These are phyloP conservation scores for Sula dactylatra DNA, from an alignment of 2,113 vertebrate species.

Conservation along the genomic window DNA sequence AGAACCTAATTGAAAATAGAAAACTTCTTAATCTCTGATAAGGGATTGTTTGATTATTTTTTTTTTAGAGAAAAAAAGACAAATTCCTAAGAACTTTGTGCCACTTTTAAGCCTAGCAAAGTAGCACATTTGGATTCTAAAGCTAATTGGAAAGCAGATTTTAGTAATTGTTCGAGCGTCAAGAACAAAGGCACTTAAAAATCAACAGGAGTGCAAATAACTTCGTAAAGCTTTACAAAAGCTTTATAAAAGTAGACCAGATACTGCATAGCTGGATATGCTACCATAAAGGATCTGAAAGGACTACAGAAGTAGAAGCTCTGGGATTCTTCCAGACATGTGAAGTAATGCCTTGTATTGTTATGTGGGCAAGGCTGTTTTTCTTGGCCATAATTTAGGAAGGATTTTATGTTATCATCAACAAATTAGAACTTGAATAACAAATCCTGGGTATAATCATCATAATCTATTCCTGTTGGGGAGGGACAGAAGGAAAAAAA, in stretches of 20 bases:
- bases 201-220: not conserved
- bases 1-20: not conserved
- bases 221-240: not conserved
- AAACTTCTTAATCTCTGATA: not conserved
- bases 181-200: not conserved
- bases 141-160: not conserved
- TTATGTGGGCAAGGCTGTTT: conserved; percentile 21
- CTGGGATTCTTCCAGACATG: not conserved
- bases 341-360: conserved; percentile 39
- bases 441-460: not conserved
- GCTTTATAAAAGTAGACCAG: not conserved
- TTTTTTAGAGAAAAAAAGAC: not conserved
- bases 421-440: not conserved
- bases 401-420: conserved; percentile 7
- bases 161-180: not conserved
- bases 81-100: not conserved
- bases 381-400: conserved; percentile 32
- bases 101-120: not conserved
- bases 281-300: not conserved
- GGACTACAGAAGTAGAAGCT: not conserved
- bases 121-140: not conserved
- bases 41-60: not conserved
- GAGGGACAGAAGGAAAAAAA: not conserved
- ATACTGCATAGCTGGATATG: not conserved
- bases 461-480: not conserved